phyloP scores from a whole-genome alignment of 2,113 vertebrate species.

The Cochlearius cochlearius region DNA sequence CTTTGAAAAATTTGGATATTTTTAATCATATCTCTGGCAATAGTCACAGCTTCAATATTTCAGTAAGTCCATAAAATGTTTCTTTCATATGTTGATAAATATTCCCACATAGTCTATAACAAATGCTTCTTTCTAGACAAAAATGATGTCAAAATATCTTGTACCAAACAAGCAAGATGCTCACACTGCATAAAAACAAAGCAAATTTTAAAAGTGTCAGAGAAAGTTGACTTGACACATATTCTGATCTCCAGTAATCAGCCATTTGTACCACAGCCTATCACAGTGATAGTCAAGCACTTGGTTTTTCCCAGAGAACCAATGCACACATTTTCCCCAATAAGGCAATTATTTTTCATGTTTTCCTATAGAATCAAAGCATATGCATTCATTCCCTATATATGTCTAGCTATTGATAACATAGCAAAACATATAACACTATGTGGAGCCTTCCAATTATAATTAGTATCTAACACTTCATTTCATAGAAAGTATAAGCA shows the following conservation, averaged over 20 bases:
- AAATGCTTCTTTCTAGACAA: not conserved
- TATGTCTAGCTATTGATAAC: not conserved
- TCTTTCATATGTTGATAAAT: not conserved
- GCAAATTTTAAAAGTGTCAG: not conserved
- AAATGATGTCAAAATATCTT: not conserved
- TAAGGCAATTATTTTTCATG: not conserved
- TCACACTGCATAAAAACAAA: not conserved
- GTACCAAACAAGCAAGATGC: not conserved
- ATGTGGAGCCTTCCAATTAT: not conserved
- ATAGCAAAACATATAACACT: not conserved
- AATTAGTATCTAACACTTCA: not conserved
- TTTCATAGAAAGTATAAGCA: not conserved
- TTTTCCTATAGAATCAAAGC: not conserved
- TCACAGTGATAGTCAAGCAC: not conserved
- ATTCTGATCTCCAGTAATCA: not conserved
- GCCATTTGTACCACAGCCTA: not conserved
- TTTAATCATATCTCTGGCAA: constrained; percentile 9
- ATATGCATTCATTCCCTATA: not conserved
- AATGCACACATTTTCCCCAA: not conserved
- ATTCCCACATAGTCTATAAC: not conserved
- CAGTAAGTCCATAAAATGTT: not conserved
- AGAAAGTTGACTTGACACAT: not conserved
- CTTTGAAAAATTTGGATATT: not conserved
- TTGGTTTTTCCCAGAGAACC: not conserved
- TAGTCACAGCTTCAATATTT: not conserved